Base-by-base conservation (phyloP, 2,888 invertebrate genomes). In the Temnothorax rugatulus region DNA sequence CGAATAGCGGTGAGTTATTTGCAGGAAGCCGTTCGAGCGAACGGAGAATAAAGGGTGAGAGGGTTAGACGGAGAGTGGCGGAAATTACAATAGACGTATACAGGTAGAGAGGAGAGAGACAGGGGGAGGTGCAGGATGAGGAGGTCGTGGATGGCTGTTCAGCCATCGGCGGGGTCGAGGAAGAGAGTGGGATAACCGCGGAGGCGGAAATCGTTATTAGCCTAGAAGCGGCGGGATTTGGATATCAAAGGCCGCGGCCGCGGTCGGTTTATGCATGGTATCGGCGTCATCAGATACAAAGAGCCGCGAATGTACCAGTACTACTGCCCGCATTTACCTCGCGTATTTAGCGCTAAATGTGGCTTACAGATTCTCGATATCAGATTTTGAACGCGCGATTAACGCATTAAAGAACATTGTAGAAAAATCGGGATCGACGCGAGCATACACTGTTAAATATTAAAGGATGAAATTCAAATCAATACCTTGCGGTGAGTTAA, bases 181-280 rank as follows among this genome's bases (percentile, higher is more conserved):
- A 57, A 18, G 54, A 41, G 41, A 54, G 25, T 34, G 69, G 69
- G 57, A 81, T 81, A 81, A 81, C 71, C 79, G 79, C 59, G 59
- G 59, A 71, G 71, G 79, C 59, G 79, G 79, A 81, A 81, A 81
- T 81, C 79, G 79, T 81, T 81, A 71, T 71, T 81, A 81, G 79
- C 71, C 71, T 71, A 71, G 79, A 81, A 69, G 79, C 71, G 71
- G 47, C 69, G 9, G 59, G 71, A 81, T 81, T 81, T 81, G 79
- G 79, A 81, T 71, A 71, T 81, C 79, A 81, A 81, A 81, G 71
- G 59, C 69, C 44, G 52, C 11, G 50, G 38, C 41, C 77, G 41
- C 47, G 59, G 69, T 21, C 59, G 79, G 71, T 69, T 59, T 81
- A 81, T 77, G 59, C 71, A 59, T 47, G 47, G 18, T 69, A 79